Conservation (phyloP, 2,113 vertebrate genomes). For the Platysteira castanea region DNA sequence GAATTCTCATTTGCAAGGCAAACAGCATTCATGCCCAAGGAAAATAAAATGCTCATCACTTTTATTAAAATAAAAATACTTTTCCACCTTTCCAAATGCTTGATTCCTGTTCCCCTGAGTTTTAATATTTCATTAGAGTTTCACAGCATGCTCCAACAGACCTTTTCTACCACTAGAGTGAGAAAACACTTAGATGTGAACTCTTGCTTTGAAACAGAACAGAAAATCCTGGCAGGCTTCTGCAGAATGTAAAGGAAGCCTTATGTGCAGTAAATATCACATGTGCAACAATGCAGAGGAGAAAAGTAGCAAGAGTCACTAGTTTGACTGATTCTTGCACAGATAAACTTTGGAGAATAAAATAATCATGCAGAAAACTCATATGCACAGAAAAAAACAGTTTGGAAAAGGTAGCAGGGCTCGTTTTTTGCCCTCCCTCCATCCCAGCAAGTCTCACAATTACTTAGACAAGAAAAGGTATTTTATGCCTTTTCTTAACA, state of each 20-base stretch:
- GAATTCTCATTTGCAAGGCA: background rate
- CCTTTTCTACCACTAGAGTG: background rate
- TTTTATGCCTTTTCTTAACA: background rate
- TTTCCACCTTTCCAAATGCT: background rate
- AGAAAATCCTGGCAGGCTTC: background rate
- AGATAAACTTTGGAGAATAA: background rate
- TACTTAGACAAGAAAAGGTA: background rate
- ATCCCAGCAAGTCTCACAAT: background rate
- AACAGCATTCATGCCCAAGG: background rate
- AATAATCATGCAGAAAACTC: background rate
- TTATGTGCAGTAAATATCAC: background rate
- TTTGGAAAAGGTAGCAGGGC: background rate
- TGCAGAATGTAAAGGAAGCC: background rate
- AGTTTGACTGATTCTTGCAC: background rate
- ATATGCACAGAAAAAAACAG: background rate
- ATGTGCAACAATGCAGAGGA: background rate
- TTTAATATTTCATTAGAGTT: background rate
- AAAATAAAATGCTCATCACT: background rate
- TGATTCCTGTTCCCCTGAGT: background rate
- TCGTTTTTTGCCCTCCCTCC: background rate
- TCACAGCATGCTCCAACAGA: background rate
- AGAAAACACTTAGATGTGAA: background rate
- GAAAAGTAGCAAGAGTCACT: background rate
- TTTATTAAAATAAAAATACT: background rate
- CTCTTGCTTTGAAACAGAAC: background rate